Evolutionary conservation across 2,113 vertebrate species (phyloP).

Genomic region (Rissa tridactyla): DNA sequence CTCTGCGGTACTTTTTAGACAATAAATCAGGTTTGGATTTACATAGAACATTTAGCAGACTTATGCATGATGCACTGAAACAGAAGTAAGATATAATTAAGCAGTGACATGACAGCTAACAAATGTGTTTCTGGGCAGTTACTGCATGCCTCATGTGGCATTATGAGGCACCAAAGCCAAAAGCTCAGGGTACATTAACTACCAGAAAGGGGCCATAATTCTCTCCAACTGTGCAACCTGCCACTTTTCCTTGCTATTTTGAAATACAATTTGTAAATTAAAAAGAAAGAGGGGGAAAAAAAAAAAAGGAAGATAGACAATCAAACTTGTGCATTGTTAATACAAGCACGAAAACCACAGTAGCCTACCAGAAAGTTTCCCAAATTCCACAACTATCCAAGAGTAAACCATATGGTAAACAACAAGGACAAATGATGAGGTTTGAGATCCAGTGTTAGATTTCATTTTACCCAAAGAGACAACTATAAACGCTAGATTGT

Average conservation of each 20-base stretch:
- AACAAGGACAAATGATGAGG: background rate
- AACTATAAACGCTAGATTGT: background rate
- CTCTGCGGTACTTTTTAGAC: conserved; percentile 24
- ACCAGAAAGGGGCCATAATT: conserved; percentile 49
- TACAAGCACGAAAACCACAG: background rate
- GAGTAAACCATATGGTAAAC: background rate
- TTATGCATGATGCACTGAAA: conserved; percentile 34
- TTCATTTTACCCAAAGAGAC: background rate
- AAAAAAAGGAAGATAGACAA: background rate
- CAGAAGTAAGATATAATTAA: conserved; percentile 51
- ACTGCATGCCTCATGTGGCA: conserved; percentile 34
- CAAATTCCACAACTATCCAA: background rate
- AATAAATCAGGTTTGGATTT: conserved; percentile 39
- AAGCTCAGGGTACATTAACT: conserved; percentile 59
- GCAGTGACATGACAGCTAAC: conserved; percentile 27
- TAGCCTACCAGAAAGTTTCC: background rate
- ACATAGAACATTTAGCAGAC: conserved; percentile 46
- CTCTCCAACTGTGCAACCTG: conserved; percentile 29
- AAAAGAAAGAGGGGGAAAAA: background rate
- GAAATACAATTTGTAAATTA: conserved; percentile 50
- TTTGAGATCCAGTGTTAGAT: background rate
- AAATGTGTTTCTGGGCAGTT: conserved; percentile 42
- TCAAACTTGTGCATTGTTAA: background rate
- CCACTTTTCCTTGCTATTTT: conserved; percentile 40
- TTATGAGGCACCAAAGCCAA: conserved; percentile 48